Conservation (phyloP, 2,888 invertebrate genomes). For the Ametastegia equiseti region DNA sequence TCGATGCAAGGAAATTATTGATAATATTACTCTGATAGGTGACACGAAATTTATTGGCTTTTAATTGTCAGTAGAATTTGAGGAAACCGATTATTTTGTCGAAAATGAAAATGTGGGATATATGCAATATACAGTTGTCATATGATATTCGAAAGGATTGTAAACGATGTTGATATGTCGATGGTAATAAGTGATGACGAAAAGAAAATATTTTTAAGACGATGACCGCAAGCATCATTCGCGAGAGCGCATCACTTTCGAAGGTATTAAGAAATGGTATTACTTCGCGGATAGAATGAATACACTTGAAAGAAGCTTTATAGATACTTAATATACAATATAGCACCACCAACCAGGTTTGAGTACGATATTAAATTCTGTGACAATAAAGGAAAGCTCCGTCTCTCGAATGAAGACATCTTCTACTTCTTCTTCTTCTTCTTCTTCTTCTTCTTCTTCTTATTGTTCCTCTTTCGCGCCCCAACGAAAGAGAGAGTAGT, state of each 20-base stretch:
- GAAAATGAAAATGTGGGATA: too few species aligned
- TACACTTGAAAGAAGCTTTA: conserved; percentile 45
- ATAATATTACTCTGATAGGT: too few species aligned
- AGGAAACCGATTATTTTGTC: too few species aligned
- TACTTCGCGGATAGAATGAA: background rate
- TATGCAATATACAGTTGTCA: too few species aligned
- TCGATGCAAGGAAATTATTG: too few species aligned
- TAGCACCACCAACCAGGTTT: conserved; percentile 45
- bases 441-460: conserved; percentile 49
- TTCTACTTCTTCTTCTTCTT: conserved; percentile 48
- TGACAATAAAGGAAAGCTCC: conserved; percentile 46
- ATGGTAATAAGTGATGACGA: too few species aligned
- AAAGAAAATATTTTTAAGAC: too few species aligned
- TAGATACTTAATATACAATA: conserved; percentile 49
- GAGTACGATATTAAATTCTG: conserved; percentile 51
- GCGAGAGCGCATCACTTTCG: background rate
- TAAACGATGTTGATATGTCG: too few species aligned
- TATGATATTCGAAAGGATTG: too few species aligned
- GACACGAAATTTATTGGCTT: too few species aligned
- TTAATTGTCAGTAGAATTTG: too few species aligned
- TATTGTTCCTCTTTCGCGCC: too few species aligned
- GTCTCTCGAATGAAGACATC: conserved; percentile 38
- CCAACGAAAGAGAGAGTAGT: background rate
- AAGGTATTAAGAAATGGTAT: conserved; percentile 11
- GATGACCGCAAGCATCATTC: background rate